Base-by-base conservation (phyloP, 1,140 invertebrate genomes). In the Chlorops oryzae region DNA sequence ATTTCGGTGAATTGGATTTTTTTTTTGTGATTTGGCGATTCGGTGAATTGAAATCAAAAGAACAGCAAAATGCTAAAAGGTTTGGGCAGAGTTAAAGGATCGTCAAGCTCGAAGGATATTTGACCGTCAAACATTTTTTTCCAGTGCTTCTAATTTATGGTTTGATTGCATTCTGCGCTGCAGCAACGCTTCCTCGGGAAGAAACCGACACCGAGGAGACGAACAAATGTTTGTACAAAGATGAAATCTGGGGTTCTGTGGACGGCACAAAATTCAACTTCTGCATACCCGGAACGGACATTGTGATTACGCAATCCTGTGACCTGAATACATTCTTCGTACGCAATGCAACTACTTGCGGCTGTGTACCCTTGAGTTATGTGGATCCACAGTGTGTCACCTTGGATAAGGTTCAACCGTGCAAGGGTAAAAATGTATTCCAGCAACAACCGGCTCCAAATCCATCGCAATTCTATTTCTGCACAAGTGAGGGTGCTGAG, bases 391-490 rank as follows among this genome's bases (percentile, higher is more conserved):
- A 48, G 17, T 69, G 65, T 43, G 46, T 64, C 5, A 61, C 63
- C 37, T 17, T 37, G n/a, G 42, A 13, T 4, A 20, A n/a, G 15
- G 22, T 37, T 17, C 25, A 24, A 7, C 2, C 32, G 1, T 49
- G 50, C 32, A 25, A 44, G n/a, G 56, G 56, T 23, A 24, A 35
- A 2, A 47, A 52, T 39, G 13, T 52, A 21, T 42, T 44, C 13
- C 57, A 63, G 48, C 65, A 65, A 27, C 68, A 66, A 57, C 40
- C 61, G 22, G 40, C 55, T 20, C 20, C 42, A 42, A 63, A 65
- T 52, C 65, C 65, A 40, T 62, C 59, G 55, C 60, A 58, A 54
- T 69, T 64, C 58, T 69, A 64, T 48, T 53, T 69, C 39, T 69
- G 65, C 40, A 54, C 65, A 20, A 48, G 44, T 28, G 40, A 34